A percentile compares a stretch with the other conserved stretches of the same genome.
Conservation (phyloP, 92 coral and sea anemone genomes). For the Siderastrea radians region DNA sequence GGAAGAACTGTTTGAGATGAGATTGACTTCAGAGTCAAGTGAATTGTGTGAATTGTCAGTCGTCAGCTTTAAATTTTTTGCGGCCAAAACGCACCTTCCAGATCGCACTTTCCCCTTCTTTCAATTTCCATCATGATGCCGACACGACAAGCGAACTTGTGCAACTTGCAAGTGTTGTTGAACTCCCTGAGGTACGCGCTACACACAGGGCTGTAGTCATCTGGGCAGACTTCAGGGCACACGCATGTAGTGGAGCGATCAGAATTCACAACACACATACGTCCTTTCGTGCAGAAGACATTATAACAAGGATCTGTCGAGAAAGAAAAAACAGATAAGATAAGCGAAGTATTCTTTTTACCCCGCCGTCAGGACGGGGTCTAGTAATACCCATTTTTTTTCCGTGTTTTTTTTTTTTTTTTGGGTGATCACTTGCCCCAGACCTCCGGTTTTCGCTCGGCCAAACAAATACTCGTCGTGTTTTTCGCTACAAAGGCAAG, state of each 20-base stretch:
- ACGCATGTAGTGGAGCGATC: constrained; percentile 79
- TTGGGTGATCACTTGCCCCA: too few species aligned
- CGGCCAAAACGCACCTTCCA: constrained; percentile 41
- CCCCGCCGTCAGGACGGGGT: too few species aligned
- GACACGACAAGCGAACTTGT: constrained; percentile 81
- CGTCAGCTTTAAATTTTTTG: background rate
- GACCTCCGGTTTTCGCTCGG: too few species aligned
- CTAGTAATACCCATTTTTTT: too few species aligned
- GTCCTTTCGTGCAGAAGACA: constrained; percentile 77
- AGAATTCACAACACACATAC: constrained; percentile 68
- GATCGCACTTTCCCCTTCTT: constrained; percentile 66
- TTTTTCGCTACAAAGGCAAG: too few species aligned
- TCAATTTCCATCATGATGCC: constrained; percentile 70
- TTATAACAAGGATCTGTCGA: constrained; percentile 59
- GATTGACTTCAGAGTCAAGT: too few species aligned
- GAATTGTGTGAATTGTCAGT: too few species aligned
- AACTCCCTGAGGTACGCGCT: constrained; percentile 71
- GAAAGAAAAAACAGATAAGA: background rate
- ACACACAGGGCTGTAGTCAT: constrained; percentile 65
- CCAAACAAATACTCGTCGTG: too few species aligned
- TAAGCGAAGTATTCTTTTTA: background rate
- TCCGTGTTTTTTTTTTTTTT: too few species aligned
- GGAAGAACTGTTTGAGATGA: too few species aligned
- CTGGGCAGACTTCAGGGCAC: constrained; percentile 76
- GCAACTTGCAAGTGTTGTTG: constrained; percentile 80